Conservation (phyloP, 1,140 invertebrate genomes). For the Plutomurus gul region DNA sequence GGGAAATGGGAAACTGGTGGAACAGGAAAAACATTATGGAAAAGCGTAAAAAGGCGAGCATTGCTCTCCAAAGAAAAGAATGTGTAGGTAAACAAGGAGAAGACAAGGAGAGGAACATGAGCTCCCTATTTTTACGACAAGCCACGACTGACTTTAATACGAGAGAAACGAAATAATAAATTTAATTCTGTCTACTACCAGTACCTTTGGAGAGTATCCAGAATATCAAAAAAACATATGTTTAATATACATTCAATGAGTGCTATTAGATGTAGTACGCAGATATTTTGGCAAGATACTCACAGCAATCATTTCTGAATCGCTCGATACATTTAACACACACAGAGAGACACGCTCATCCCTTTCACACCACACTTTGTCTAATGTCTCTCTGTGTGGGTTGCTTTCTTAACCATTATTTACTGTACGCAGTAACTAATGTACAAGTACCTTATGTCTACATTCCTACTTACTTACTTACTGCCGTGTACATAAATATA, state of each 20-base stretch:
- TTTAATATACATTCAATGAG: constrained; percentile 26
- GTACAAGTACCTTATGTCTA: too few relatives aligned
- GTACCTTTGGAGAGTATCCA: constrained; percentile 3
- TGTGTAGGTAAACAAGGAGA: constrained; percentile 15
- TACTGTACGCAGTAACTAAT: not conserved
- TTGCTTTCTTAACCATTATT: constrained; percentile 5
- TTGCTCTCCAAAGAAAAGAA: constrained; percentile 9
- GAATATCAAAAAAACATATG: constrained; percentile 30
- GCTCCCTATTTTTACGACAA: constrained; percentile 26
- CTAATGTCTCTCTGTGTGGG: not conserved
- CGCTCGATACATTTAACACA: constrained; percentile 28
- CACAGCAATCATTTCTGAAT: constrained; percentile 18
- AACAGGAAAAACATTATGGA: not conserved
- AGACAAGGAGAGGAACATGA: constrained; percentile 26
- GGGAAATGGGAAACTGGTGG: too few relatives aligned
- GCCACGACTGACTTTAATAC: constrained; percentile 6
- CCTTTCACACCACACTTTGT: constrained; percentile 6
- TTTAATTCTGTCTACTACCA: constrained; percentile 30
- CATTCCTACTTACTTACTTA: not conserved
- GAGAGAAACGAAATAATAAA: constrained; percentile 21
- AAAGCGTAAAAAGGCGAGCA: not conserved
- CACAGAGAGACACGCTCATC: constrained; percentile 3
- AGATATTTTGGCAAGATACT: constrained; percentile 27
- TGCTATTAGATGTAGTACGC: constrained; percentile 23
- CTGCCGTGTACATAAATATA: not conserved